These are phyloP conservation scores for Etia nguti DNA, from an alignment of 2,113 vertebrate genomes.

Conservation along the genomic window DNA sequence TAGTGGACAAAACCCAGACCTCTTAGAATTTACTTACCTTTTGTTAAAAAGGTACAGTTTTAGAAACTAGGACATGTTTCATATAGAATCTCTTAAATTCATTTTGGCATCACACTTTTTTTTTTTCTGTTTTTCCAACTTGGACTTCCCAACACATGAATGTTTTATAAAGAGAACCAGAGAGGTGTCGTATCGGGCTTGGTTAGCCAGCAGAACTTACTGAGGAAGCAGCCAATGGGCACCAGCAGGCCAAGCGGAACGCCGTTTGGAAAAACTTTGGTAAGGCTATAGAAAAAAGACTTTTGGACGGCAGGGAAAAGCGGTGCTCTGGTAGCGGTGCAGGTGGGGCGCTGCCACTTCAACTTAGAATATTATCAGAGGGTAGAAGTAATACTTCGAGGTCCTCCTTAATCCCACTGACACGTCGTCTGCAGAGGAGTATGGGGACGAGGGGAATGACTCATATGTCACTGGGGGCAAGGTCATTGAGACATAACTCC, in stretches of 20 bases:
- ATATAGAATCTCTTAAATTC: background rate
- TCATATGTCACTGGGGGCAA: too few relatives aligned
- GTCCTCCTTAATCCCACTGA: too few relatives aligned
- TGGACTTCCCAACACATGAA: background rate
- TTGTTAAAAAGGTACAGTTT: background rate
- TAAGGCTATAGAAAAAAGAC: background rate
- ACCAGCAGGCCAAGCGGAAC: accelerated
- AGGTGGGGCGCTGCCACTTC: background rate
- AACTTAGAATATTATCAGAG: background rate
- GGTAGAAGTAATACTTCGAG: too few relatives aligned
- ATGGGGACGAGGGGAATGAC: too few relatives aligned
- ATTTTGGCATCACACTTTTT: background rate
- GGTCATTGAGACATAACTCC: too few relatives aligned
- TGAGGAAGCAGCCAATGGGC: background rate
- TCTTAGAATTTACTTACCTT: background rate
- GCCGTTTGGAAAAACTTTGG: background rate
- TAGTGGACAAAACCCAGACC: background rate
- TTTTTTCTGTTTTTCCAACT: background rate
- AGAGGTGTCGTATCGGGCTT: background rate
- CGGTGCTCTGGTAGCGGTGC: background rate
- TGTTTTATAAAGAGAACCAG: background rate
- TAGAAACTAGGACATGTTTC: background rate
- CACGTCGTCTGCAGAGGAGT: too few relatives aligned
- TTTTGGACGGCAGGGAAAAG: background rate
- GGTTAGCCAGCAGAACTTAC: background rate